phyloP scores from a whole-genome alignment of 2,888 invertebrate genomes.

The Stenotaenia linearis region DNA sequence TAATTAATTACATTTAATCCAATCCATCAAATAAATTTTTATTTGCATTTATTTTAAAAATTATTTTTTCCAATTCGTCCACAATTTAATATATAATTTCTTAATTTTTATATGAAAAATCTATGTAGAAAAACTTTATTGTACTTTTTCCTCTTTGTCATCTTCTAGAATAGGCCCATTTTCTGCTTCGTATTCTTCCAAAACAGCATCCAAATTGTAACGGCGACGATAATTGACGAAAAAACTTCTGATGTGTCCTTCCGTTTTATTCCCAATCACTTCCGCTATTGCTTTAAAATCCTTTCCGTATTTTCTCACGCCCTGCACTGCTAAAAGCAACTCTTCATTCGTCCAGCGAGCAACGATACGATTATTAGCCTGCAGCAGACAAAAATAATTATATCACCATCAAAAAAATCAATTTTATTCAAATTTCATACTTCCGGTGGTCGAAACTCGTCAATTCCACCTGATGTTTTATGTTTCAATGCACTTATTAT shows the following conservation, averaged over 20 bases:
- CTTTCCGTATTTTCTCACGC: constrained; percentile 60
- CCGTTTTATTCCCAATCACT: constrained; percentile 89
- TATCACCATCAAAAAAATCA: background rate
- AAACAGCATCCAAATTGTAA: constrained; percentile 77
- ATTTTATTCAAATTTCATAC: constrained; percentile 33
- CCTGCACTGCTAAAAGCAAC: constrained; percentile 81
- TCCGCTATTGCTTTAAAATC: constrained; percentile 92
- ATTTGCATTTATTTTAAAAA: too few species aligned
- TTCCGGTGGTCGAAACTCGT: constrained; percentile 56
- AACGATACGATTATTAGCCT: constrained; percentile 62
- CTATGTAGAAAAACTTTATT: too few species aligned
- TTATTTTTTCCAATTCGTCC: too few species aligned
- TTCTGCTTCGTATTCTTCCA: constrained; percentile 79
- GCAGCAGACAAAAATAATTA: constrained; percentile 20
- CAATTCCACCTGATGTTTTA: constrained; percentile 61
- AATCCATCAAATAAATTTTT: too few species aligned
- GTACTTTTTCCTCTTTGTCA: constrained; percentile 40
- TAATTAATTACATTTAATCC: background rate
- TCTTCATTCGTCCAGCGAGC: constrained; percentile 92
- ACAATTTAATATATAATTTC: too few species aligned
- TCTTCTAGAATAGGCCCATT: constrained; percentile 55
- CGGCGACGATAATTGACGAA: constrained; percentile 84
- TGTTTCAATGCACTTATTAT: constrained; percentile 78
- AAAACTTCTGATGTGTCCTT: constrained; percentile 84
- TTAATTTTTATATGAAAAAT: too few species aligned